Base-by-base conservation (phyloP, 2,797 vertebrate species). In the Gadopsis bispinosus region DNA sequence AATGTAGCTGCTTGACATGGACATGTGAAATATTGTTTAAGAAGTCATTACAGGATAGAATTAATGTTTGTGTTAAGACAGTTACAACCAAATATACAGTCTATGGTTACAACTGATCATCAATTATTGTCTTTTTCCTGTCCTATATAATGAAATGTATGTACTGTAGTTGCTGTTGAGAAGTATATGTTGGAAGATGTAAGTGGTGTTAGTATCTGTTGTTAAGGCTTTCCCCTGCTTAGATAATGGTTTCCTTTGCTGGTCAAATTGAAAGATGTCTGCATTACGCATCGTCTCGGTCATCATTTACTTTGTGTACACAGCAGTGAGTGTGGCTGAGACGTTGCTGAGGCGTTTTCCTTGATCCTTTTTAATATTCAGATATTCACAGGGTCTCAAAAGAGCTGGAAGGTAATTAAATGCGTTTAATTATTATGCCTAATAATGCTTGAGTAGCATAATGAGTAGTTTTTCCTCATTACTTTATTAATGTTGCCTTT, bases 341-440 rank as follows among this genome's bases (percentile, higher is more conserved):
- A 17, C n/a, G 19, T 33, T 9, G 35, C 5, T 53, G 11, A 59
- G 2, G 2, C 33, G 19, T 73, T 73, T 73, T 86, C 83, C 75
- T 88, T 92, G 87, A 88, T 85, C 35, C 1, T 59, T 70, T 61
- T 67, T 3, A 43, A 60, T 63, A 65, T 68, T 69, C 65, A 99
- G 98, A 97, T 88, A 98, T 99, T 93, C 94, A 99, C 91, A 96
- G 95, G 83, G 91, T 97, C 77, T 93, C 88, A 72, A 99, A 98
- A 87, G 96, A 97, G 12, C 45, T 96, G 7, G 97, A 97, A 95
- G 97, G 98, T 99, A 95, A 79, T 13, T n/a, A 6, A 17, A 29
- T 56, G 3, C 26, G 68, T 48, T 69, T n/a, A 66, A 12, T 43
- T 31, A 45, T 48, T 12, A 41, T 19, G 5, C 7, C 48, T 22